Conservation (phyloP, 1,140 invertebrate genomes). For the Ganaspis sp. region DNA sequence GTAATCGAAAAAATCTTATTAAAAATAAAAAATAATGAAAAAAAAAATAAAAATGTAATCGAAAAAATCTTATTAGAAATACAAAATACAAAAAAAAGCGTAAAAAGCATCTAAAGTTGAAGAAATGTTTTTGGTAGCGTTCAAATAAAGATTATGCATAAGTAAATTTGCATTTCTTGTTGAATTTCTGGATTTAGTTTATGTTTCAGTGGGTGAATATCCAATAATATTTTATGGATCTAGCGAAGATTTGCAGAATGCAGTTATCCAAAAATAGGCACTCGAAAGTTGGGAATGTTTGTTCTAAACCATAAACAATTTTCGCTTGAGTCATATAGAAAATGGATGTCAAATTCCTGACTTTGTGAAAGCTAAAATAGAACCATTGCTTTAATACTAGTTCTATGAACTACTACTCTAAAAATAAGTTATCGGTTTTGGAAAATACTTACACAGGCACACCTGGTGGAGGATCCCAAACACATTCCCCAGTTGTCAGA, state of each 20-base stretch:
- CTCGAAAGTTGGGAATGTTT: background rate
- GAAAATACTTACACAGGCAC: conserved; percentile 84
- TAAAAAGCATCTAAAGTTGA: no score
- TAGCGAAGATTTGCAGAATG: background rate
- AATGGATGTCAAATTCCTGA: conserved; percentile 1
- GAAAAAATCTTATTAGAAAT: no score
- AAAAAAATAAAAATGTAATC: no score
- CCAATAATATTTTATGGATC: background rate
- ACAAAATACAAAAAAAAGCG: no score
- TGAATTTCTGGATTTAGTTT: no score
- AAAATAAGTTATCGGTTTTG: conserved; percentile 24
- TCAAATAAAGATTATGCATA: no score
- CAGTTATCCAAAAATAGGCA: background rate
- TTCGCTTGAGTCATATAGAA: conserved; percentile 2
- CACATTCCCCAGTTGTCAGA: conserved; percentile 97
- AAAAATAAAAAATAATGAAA: no score
- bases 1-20: no score
- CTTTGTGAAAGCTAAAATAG: conserved; percentile 22
- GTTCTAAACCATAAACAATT: background rate
- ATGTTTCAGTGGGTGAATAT: no score
- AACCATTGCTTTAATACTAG: conserved; percentile 4
- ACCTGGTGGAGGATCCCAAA: conserved; percentile 94
- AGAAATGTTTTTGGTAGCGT: no score
- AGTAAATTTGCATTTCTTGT: no score
- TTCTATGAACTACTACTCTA: conserved; percentile 22